Evolutionary conservation across 2,797 vertebrate genomes (phyloP), one percentile per base, ranked within the genome.

Genomic region (Buceros bicornis): DNA sequence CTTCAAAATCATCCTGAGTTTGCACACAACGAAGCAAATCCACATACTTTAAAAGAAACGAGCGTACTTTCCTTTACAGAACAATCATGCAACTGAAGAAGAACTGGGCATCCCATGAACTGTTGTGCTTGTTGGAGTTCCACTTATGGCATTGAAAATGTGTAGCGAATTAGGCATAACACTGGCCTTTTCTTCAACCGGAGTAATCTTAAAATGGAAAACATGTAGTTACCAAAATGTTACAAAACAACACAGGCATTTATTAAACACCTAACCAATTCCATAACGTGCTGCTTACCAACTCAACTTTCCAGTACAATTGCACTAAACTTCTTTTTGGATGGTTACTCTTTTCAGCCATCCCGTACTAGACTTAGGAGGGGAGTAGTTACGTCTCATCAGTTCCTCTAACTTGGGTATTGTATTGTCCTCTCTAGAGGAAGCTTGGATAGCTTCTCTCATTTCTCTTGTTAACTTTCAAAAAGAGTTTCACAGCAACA

Each of bases 111-210:
- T 98, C 95, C 99, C 99, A 51, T 99, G 99, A 77, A 99, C 97
- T 76, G 98, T 98, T 96, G 99, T 98, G 97, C 98, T 98, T 97
- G 98, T 98, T 13, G 99, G 98, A 13, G 99, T 99, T 93, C 99
- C 99, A 16, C 99, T 99, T 98, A 99, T 99, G 98, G 99, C 99
- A 6, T 99, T 99, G 98, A 99, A 99, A 98, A 99, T 99, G 91
- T 99, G 99, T 94, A 99, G 95, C 0, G 99, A 99, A 94, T 99
- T 99, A 5, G 99, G 99, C 90, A 99, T 98, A 29, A 98, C 82
- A n/a, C 94, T 98, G 37, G 97, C 98, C 97, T 99, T 99, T 50
- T 99, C 98, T 40, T 99, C 99, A 96, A 98, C 98, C 0, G 98
- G 97, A 93, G 97, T 98, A 82, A 99, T 99, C 99, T 99, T 65